Base-by-base conservation (phyloP, 2,113 vertebrate genomes). In the Psittacus erithacus region DNA sequence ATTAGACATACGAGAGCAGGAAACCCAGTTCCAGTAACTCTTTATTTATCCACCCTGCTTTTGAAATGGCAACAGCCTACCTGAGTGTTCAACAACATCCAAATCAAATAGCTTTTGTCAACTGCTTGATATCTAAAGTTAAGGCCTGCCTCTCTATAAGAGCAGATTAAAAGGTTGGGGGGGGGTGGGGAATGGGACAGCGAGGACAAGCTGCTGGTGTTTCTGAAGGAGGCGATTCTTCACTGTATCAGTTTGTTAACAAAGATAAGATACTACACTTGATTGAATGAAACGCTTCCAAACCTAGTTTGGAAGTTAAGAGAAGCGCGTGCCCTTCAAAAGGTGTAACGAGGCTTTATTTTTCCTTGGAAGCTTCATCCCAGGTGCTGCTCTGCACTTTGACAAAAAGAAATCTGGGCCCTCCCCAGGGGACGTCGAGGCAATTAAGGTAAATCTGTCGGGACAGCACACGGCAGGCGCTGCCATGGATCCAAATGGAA, bases 251-350 rank as follows among this genome's bases (percentile, higher is more conserved):
- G 99, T 98, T 97, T 98, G 98, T 99, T 99, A 98, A 99, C 98
- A 97, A 97, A 98, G 98, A 99, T 98, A 98, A 99, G 99, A 99
- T 99, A 98, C 99, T 99, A 99, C 98, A 99, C 99, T 98, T 97
- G 98, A 98, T 98, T 98, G 96, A 97, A 91, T 98, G 80, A 90
- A 92, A 94, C 46, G 84, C 98, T 98, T 98, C 97, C 97, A 98
- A 98, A 97, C 97, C 94, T 46, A 3, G 86, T 97, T 98, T 98
- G 97, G 98, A 97, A 98, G 98, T 97, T 94, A 74, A 81, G 98
- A 98, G 99, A 97, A 98, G 98, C 98, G 86, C 6, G 1, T 27
- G 17, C 2, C 11, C 4, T 46, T 46, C 60, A 15, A 53, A 35
- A 39, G 24, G 7, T 82, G 62, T 97, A 95, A 96, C 3, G 2